These are phyloP conservation scores for Hofmannophila pseudospretella DNA, from an alignment of 2,888 invertebrate species.

Conservation along the genomic window DNA sequence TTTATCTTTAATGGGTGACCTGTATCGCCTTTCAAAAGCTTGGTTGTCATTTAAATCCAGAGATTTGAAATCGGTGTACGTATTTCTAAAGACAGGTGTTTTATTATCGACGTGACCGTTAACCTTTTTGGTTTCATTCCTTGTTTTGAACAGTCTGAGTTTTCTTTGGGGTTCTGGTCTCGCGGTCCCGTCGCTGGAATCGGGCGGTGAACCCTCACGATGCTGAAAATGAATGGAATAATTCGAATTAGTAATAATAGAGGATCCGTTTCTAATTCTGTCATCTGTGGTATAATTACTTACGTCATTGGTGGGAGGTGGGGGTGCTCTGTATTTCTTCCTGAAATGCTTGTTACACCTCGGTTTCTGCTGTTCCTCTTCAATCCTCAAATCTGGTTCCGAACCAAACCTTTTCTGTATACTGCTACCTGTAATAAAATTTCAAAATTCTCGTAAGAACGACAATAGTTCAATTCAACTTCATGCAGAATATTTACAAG, in stretches of 20 bases:
- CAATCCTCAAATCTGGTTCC: constrained; percentile 82
- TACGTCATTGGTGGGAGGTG: constrained; percentile 73
- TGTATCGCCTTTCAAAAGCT: constrained; percentile 62
- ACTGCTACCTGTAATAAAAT: constrained; percentile 42
- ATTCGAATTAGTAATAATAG: background rate
- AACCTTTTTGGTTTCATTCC: constrained; percentile 82
- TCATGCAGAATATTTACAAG: too few relatives aligned
- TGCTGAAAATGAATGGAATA: constrained; percentile 33
- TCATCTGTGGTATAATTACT: constrained; percentile 19
- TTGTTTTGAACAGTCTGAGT: constrained; percentile 84
- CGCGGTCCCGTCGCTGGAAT: constrained; percentile 75
- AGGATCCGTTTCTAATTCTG: background rate
- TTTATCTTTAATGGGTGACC: constrained; percentile 63
- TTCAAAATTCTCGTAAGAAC: too few relatives aligned
- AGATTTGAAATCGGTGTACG: constrained; percentile 58
- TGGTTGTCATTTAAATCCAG: constrained; percentile 52
- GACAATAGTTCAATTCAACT: too few relatives aligned
- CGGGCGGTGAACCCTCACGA: constrained; percentile 77
- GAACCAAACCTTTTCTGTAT: constrained; percentile 82
- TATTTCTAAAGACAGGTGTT: constrained; percentile 42
- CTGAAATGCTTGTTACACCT: constrained; percentile 77
- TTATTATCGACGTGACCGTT: constrained; percentile 51
- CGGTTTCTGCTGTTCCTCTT: constrained; percentile 57
- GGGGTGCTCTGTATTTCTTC: constrained; percentile 88
- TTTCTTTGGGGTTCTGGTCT: constrained; percentile 74